Evolutionary conservation across 2,888 invertebrate genomes (phyloP), one percentile per base, ranked within the genome.

Genomic region (Metopia argyrocephala): DNA sequence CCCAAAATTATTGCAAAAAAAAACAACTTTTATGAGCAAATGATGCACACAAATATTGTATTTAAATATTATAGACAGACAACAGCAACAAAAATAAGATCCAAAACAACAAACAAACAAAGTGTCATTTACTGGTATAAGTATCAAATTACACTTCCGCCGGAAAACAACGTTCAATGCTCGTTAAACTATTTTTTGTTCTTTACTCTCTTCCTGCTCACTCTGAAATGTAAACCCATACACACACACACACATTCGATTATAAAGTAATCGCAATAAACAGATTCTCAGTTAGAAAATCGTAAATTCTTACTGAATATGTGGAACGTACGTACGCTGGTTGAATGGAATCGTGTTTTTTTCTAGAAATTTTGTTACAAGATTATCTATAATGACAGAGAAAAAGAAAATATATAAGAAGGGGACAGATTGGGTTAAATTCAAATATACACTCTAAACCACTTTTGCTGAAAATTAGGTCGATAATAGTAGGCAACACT

Each of bases 91-190:
- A 86, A 84, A 86, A 86, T 83, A 82, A 61, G 45, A 66, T 56
- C 20, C 61, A 20, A 52, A 68, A 69, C 48, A 78, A 83, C 69
- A 85, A 84, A 38, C 38, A 38, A 38, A 12, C 6, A 3, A 15
- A 84, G 84, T 81, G 78, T 78, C 78, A 81, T 78, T 81, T 81
- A 52, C 78, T 75, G 86, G 84, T 66, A 84, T 86, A 87, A 87
- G 86, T 87, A 87, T 87, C 87, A 87, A 87, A 87, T 87, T 87
- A 87, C 87, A 86, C 85, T 84, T 87, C 87, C 87, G 87, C 84
- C 87, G 87, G 87, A 87, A 87, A 86, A 79, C 85, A 76, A 73
- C 82, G 79, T 79, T 79, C 83, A 82, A 79, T 70, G 76, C 79
- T 76, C 79, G 79, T 82, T 81, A 81, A 78, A 81, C 81, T 81